Base-by-base conservation (phyloP, 2,113 vertebrate genomes). In the Macquaria australasica region DNA sequence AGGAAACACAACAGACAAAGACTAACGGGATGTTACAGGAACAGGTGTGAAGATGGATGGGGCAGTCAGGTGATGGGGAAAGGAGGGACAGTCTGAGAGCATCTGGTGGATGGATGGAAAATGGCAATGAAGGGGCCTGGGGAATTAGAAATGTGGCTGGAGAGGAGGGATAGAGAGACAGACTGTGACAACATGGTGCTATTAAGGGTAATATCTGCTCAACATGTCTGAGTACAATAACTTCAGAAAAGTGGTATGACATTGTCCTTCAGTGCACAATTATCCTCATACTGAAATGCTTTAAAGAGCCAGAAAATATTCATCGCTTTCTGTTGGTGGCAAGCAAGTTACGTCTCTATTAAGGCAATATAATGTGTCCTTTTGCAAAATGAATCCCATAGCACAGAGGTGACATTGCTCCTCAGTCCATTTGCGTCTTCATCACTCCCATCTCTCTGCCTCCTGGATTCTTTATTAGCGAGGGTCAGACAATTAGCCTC, bases 401-500 rank as follows among this genome's bases (percentile, higher is more conserved):
- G 11, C n/a, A 28, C 48, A 53, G 60, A 73, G 79, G 70, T 81
- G 79, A 81, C 70, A 81, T 73, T 66, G 60, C 59, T 55, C 23
- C 34, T 63, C 21, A 66, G 58, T 81, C 67, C 79, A 64, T 73
- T 73, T 66, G 60, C 37, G 51, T 58, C 60, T 59, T 59, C 62
- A 74, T 75, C 71, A 39, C 63, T 75, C 63, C 63, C 70, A 56
- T 75, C 80, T 82, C 80, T 20, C 25, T 55, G 63, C 39, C 80
- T 75, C 60, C 51, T 60, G 63, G 72, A 82, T 45, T 75, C 63
- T 68, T 82, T 60, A 75, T 75, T 68, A 75, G 63, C 10, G n/a
- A 34, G 41, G 80, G 80, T 74, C 72, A 82, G 51, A 60, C 53
- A 82, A 82, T 82, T 82, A 82, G 51, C 80, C 80, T 82, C 80